Evolutionary conservation across 2,888 invertebrate genomes (phyloP).

Genomic region (Tetrapedia diversipes): DNA sequence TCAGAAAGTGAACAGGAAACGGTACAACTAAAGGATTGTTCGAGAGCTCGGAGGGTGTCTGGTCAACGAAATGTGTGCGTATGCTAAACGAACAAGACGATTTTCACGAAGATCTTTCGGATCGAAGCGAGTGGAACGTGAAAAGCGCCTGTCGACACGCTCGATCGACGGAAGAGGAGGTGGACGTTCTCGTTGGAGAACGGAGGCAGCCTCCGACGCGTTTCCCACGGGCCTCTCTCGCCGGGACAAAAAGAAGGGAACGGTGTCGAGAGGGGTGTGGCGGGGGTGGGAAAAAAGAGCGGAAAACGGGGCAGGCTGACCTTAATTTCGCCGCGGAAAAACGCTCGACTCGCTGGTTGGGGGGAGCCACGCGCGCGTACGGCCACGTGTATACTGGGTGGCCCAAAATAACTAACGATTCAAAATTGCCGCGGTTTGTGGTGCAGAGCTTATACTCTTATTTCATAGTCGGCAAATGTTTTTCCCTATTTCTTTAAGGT

Average conservation of each 20-base stretch:
- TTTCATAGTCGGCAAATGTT: too few relatives aligned
- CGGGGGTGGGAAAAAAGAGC: background rate
- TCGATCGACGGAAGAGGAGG: conserved; percentile 32
- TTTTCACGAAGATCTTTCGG: conserved; percentile 29
- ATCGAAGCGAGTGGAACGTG: conserved; percentile 44
- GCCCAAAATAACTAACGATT: too few relatives aligned
- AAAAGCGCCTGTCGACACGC: conserved; percentile 46
- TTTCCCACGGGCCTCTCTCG: conserved; percentile 58
- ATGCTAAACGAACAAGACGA: too few relatives aligned
- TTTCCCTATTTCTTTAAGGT: too few relatives aligned
- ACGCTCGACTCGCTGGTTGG: conserved; percentile 24
- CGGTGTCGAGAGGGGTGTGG: background rate
- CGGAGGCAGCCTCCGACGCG: conserved; percentile 28
- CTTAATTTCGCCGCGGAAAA: conserved; percentile 63
- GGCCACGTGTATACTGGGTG: conserved; percentile 24
- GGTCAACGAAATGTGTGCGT: too few relatives aligned
- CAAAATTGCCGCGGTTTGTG: too few relatives aligned
- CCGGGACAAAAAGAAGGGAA: conserved; percentile 12
- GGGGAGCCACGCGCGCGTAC: conserved; percentile 25
- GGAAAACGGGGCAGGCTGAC: conserved; percentile 47
- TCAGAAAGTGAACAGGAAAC: too few relatives aligned
- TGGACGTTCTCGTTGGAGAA: conserved; percentile 22
- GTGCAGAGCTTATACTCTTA: too few relatives aligned
- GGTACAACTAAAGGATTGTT: too few relatives aligned
- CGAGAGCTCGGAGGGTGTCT: too few relatives aligned